Percentiles rank a stretch among this genome's conserved stretches.
These are phyloP conservation scores for Microctenopoma lineatum DNA, from an alignment of 2,797 vertebrate species.

Conservation along the genomic window DNA sequence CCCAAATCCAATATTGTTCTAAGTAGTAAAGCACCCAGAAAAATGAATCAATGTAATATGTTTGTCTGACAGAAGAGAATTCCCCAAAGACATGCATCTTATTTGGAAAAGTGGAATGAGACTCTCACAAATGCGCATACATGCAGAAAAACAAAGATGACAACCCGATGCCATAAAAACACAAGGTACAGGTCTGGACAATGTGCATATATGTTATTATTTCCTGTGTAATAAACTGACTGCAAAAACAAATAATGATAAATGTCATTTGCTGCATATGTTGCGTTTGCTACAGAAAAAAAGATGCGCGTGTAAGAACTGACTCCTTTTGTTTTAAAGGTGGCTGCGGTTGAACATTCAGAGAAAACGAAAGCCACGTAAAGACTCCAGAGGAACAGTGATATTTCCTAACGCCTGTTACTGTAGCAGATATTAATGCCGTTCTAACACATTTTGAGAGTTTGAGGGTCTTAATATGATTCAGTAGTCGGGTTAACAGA, in stretches of 20 bases:
- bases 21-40: conserved; percentile 39
- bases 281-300: conserved; percentile 23
- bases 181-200: conserved; percentile 56
- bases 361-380: conserved; percentile 9
- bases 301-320: conserved; percentile 4
- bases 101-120: conserved; percentile 54
- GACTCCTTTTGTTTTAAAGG: conserved; percentile 3
- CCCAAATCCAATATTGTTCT: conserved; percentile 26
- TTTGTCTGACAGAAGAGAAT: conserved; percentile 57
- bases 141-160: conserved; percentile 41
- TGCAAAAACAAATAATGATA: conserved; percentile 13
- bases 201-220: conserved; percentile 18
- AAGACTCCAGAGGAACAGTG: not conserved
- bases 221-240: conserved; percentile 14
- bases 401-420: not conserved
- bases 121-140: conserved; percentile 55
- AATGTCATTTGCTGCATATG: conserved; percentile 41
- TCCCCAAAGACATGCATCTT: conserved; percentile 50
- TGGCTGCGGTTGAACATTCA: conserved; percentile 4
- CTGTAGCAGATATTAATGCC: not conserved
- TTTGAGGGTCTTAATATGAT: not conserved
- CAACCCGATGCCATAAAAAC: conserved; percentile 56
- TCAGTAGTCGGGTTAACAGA: conserved; percentile 26
- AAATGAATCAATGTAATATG: conserved; percentile 64
- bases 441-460: conserved; percentile 2